Conservation (phyloP, 2,888 invertebrate genomes). For the Sericinus montela region DNA sequence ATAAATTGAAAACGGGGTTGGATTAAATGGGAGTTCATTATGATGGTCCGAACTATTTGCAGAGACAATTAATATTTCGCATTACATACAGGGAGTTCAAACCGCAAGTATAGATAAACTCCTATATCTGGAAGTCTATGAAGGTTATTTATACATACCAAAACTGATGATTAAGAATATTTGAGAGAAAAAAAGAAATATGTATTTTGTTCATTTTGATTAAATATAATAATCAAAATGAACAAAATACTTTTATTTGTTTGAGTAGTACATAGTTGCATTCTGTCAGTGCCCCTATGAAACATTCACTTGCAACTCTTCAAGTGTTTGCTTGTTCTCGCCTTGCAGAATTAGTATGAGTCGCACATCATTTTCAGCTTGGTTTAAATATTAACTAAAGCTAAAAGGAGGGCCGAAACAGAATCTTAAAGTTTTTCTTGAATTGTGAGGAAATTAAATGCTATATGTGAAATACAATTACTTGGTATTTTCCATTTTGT, state of each 20-base stretch:
- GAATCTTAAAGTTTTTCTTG: neutral
- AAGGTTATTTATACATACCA: too few relatives aligned
- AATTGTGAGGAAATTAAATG: neutral
- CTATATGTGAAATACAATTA: too few relatives aligned
- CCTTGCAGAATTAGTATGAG: neutral
- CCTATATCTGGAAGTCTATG: too few relatives aligned
- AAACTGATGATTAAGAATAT: too few relatives aligned
- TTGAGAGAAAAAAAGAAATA: too few relatives aligned
- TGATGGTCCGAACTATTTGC: slow-evolving; percentile 59
- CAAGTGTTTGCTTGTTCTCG: neutral
- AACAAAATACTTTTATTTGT: too few relatives aligned
- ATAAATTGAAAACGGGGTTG: slow-evolving; percentile 45
- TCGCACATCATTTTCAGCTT: neutral
- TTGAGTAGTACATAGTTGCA: too few relatives aligned
- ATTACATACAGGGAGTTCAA: slow-evolving; percentile 33
- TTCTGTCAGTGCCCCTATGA: too few relatives aligned
- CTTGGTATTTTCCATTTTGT: too few relatives aligned
- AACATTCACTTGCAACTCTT: too few relatives aligned
- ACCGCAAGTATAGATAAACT: neutral
- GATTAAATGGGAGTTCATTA: slow-evolving; percentile 58
- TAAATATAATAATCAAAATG: too few relatives aligned
- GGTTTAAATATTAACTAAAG: neutral
- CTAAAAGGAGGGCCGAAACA: neutral
- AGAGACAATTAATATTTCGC: slow-evolving; percentile 54
- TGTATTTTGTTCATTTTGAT: too few relatives aligned